Percentiles rank a stretch among this genome's conserved stretches.
phyloP scores from a whole-genome alignment of 35 echinoderm and acorn worm species.

The Amphiura filiformis region DNA sequence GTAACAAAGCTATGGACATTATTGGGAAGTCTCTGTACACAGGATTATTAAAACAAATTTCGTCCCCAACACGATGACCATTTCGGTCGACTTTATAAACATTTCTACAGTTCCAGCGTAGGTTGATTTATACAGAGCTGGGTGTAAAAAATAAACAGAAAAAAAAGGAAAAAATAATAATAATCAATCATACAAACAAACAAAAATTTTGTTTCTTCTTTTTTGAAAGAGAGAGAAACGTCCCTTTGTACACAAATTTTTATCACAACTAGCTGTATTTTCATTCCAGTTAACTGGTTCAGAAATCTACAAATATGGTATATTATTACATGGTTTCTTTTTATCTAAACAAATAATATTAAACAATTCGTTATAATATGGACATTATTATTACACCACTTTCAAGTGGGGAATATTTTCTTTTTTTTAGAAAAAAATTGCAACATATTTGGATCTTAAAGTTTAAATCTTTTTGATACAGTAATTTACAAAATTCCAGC shows the following conservation, averaged over 20 bases:
- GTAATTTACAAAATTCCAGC: constrained; percentile 11
- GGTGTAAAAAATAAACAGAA: constrained; percentile 2
- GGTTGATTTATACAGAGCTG: background rate
- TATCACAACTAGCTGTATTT: constrained; percentile 10
- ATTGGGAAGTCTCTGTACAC: background rate
- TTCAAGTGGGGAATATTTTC: background rate
- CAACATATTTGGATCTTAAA: background rate
- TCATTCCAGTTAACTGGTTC: background rate
- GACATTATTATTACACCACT: constrained; percentile 1
- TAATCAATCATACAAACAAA: constrained; percentile 2
- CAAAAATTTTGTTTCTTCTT: background rate
- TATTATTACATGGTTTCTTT: background rate
- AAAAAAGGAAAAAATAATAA: background rate
- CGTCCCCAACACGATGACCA: background rate
- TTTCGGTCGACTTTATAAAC: background rate
- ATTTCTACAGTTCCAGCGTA: constrained; percentile 3
- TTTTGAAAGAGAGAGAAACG: constrained; percentile 9
- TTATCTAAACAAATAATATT: constrained; percentile 13
- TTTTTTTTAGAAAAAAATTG: background rate
- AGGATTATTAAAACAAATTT: background rate
- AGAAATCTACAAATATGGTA: constrained; percentile 1
- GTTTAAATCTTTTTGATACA: background rate
- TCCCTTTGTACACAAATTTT: background rate
- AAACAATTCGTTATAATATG: constrained; percentile 2
- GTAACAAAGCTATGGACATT: background rate